Percentiles rank a stretch among this genome's conserved stretches.
These are phyloP conservation scores for Araneus ventricosus DNA, from an alignment of 1,140 invertebrate genomes.

Conservation along the genomic window DNA sequence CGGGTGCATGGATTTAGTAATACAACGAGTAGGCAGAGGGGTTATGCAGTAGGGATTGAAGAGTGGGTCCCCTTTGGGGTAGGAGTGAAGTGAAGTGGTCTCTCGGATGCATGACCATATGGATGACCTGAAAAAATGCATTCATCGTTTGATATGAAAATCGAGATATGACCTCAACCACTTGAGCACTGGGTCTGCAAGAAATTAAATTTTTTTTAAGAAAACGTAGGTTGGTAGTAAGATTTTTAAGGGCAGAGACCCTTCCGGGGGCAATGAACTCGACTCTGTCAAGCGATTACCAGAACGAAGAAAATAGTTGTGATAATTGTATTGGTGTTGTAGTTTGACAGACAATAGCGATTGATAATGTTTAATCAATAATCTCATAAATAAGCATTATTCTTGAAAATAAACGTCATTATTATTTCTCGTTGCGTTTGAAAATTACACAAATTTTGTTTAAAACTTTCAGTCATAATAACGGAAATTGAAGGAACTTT, in stretches of 20 bases:
- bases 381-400: no score
- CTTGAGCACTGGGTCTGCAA: not conserved
- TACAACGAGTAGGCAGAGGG: not conserved
- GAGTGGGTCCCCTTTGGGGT: not conserved
- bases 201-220: not conserved
- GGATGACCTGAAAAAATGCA: constrained; percentile 53
- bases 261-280: constrained; percentile 25
- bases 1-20: constrained; percentile 42
- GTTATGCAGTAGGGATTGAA: not conserved
- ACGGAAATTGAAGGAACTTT: no score
- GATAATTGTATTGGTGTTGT: not conserved
- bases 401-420: no score
- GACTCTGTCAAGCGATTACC: not conserved
- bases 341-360: not conserved
- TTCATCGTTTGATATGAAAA: not conserved
- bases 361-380: not conserved
- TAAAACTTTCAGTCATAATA: no score
- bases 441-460: no score
- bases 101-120: constrained; percentile 42
- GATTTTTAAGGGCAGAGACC: not conserved
- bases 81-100: not conserved
- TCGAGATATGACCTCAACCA: not conserved
- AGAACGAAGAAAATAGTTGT: not conserved
- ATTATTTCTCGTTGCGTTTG: no score
- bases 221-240: not conserved